Conservation (phyloP, 2,113 vertebrate genomes). For the Dasyurus viverrinus region DNA sequence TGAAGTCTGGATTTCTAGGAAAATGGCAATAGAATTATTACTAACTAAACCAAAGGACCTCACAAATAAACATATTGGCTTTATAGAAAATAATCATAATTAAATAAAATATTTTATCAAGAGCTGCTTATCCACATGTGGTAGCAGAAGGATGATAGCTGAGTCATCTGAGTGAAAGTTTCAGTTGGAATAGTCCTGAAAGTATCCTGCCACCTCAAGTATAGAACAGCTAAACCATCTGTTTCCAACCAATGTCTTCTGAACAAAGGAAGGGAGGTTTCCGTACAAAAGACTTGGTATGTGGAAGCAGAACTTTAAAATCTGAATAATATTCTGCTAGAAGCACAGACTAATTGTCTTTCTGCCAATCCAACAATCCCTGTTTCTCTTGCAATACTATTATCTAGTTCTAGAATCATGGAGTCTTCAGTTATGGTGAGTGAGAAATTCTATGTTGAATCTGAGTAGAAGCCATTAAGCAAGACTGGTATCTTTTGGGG, state of each 20-base stretch:
- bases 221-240: not conserved
- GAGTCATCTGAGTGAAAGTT: not conserved
- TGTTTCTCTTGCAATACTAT: not conserved
- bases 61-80: constrained; percentile 5
- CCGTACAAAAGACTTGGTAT: not conserved
- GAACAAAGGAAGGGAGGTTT: not conserved
- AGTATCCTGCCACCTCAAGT: not conserved
- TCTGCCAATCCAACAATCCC: not conserved
- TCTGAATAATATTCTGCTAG: not conserved
- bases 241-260: not conserved
- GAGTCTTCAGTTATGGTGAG: not conserved
- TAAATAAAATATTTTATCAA: not conserved
- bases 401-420: not conserved
- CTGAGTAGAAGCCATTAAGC: not conserved
- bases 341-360: not conserved
- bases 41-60: not conserved
- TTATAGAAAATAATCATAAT: not conserved
- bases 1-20: not conserved
- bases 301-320: not conserved
- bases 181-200: not conserved
- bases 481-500: not conserved
- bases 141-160: not conserved
- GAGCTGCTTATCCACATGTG: not conserved
- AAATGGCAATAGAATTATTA: not conserved
- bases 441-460: not conserved